Conservation (phyloP, 2,888 invertebrate genomes). For the Limenitis camilla region DNA sequence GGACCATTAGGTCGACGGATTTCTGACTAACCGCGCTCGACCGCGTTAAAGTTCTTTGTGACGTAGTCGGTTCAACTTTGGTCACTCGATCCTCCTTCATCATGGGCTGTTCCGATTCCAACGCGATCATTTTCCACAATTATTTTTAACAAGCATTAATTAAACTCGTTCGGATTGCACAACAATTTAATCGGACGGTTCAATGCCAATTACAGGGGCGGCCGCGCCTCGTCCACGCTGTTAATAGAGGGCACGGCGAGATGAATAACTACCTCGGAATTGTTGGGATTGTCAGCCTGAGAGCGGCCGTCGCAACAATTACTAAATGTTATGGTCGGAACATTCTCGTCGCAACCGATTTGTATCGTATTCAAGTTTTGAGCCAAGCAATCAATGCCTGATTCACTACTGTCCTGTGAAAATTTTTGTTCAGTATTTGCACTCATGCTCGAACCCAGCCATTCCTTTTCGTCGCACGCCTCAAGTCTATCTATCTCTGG, state of each 20-base stretch:
- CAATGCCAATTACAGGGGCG: slow-evolving; percentile 56
- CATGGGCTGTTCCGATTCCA: slow-evolving; percentile 61
- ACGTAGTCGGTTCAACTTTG: slow-evolving; percentile 55
- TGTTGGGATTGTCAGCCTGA: slow-evolving; percentile 45
- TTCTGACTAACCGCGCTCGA: slow-evolving; percentile 77
- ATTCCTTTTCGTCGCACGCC: slow-evolving; percentile 64
- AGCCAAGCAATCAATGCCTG: slow-evolving; percentile 49
- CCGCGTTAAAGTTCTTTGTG: slow-evolving; percentile 72
- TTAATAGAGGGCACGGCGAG: slow-evolving; percentile 65
- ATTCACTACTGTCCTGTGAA: slow-evolving; percentile 34
- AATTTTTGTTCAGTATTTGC: slow-evolving; percentile 50
- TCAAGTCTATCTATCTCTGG: slow-evolving; percentile 45
- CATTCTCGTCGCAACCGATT: slow-evolving; percentile 55
- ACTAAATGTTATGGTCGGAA: slow-evolving; percentile 68
- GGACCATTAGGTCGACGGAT: slow-evolving; percentile 74
- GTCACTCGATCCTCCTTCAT: slow-evolving; percentile 52
- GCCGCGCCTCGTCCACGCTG: slow-evolving; percentile 59
- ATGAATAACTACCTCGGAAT: slow-evolving; percentile 53
- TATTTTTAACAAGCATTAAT: slow-evolving; percentile 11
- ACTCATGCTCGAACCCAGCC: slow-evolving; percentile 65
- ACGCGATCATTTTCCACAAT: slow-evolving; percentile 56
- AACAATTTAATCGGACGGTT: slow-evolving; percentile 13
- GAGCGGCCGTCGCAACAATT: slow-evolving; percentile 60
- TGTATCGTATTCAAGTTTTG: slow-evolving; percentile 51
- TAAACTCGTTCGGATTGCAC: slow-evolving; percentile 5